Conservation (phyloP, 1,140 invertebrate genomes). For the Diachasma alloeum region DNA sequence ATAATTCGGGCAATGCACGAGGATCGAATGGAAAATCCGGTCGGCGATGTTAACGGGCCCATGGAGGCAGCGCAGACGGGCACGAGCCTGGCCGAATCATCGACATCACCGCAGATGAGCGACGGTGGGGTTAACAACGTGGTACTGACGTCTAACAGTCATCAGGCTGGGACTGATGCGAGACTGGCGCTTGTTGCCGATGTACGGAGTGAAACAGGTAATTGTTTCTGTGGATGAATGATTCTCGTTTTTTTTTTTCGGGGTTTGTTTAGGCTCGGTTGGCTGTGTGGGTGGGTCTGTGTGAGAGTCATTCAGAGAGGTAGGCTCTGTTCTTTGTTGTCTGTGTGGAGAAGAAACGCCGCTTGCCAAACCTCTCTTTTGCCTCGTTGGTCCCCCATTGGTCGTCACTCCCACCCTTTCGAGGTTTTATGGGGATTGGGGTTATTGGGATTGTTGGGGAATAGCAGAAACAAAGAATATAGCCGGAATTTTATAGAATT, state of each 20-base stretch:
- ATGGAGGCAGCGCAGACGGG: constrained; percentile 38
- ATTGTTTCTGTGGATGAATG: neutral
- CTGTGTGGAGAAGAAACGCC: constrained; percentile 31
- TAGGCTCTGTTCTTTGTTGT: constrained; percentile 42
- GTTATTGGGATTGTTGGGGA: neutral
- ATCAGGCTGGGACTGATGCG: neutral
- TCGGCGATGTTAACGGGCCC: constrained; percentile 33
- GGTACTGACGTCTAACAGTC: constrained; percentile 16
- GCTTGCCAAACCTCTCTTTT: constrained; percentile 38
- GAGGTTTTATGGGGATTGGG: constrained; percentile 9
- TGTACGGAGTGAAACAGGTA: constrained; percentile 19
- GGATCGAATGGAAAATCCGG: constrained; percentile 53
- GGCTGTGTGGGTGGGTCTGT: neutral
- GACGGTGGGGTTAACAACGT: constrained; percentile 12
- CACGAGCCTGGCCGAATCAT: constrained; percentile 2
- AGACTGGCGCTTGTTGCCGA: constrained; percentile 1
- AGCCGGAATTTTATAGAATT: too few relatives aligned
- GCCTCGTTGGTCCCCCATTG: constrained; percentile 6
- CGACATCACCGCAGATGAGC: constrained; percentile 23
- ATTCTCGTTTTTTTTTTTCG: neutral
- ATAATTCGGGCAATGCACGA: constrained; percentile 48
- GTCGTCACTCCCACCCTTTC: constrained; percentile 12
- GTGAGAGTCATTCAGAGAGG: neutral
- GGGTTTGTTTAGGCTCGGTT: neutral
- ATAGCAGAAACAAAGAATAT: too few relatives aligned